A percentile compares a stretch with the other conserved stretches of the same genome.
Evolutionary conservation across 2,888 invertebrate species (phyloP).

Genomic region (Perizoma flavofasciatum): DNA sequence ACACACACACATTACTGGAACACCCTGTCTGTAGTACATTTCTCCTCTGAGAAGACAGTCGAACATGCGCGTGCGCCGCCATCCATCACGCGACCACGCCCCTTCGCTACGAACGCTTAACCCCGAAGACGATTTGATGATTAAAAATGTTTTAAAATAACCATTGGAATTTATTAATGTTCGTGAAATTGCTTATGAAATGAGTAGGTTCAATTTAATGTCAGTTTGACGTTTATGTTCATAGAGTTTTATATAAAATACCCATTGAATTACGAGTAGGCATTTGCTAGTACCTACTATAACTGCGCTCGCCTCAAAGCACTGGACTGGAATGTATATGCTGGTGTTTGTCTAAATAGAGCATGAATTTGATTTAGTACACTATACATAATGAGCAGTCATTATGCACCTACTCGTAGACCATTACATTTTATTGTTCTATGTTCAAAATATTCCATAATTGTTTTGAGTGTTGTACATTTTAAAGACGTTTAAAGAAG

Average conservation of each 20-base stretch:
- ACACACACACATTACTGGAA: too few relatives aligned
- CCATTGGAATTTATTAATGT: constrained; percentile 32
- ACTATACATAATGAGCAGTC: too few relatives aligned
- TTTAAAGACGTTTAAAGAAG: too few relatives aligned
- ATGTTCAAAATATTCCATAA: too few relatives aligned
- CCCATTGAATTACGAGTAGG: not conserved
- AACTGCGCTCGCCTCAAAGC: not conserved
- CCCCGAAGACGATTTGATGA: constrained; percentile 45
- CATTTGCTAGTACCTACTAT: too few relatives aligned
- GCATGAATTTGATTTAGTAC: too few relatives aligned
- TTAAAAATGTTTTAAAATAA: constrained; percentile 58
- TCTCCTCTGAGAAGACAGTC: constrained; percentile 21
- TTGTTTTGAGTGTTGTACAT: too few relatives aligned
- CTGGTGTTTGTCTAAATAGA: too few relatives aligned
- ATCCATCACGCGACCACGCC: constrained; percentile 78
- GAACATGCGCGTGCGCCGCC: constrained; percentile 42
- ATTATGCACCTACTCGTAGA: too few relatives aligned
- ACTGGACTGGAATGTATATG: constrained; percentile 1
- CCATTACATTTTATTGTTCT: too few relatives aligned
- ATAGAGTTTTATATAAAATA: not conserved
- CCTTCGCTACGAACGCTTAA: constrained; percentile 43
- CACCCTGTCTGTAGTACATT: not conserved
- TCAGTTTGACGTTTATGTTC: constrained; percentile 23
- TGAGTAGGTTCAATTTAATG: constrained; percentile 26
- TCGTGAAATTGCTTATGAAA: constrained; percentile 29